Base-by-base conservation (phyloP, 2,113 vertebrate species). In the Myotis yumanensis region DNA sequence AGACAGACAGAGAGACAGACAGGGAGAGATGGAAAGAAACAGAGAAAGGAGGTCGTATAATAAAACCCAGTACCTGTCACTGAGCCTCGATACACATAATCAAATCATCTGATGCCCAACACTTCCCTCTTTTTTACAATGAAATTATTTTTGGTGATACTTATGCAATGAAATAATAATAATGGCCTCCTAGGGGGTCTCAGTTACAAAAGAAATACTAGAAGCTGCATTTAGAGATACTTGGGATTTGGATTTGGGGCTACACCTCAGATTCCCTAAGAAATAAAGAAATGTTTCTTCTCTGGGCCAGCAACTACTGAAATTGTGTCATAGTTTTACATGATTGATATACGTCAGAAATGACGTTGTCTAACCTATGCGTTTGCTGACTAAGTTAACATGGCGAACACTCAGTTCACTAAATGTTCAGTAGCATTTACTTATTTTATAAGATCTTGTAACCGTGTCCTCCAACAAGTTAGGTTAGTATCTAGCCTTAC, bases 401-500 rank as follows among this genome's bases (percentile, higher is more conserved):
- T 23, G 72, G 46, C 59, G 62, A 77, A 43, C 23, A n/a, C 32
- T 81, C 28, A 28, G 28, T 25, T 93, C 43, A 69, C 37, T 64
- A 66, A 84, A 51, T 35, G 14, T n/a, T 43, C 16, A 28, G 30
- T n/a, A 48, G 20, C 25, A 72, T 71, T 84, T 83, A 51, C 20
- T 83, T 96, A 59, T 89, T 84, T 85, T 91, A 57, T 12, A 86
- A 87, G 48, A 73, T n/a, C 32, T 80, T 69, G 30, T 72, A 68
- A 62, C 17, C 89, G 23, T 85, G 28, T 7, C 48, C 35, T 88
- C 46, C 48, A 62, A 62, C 40, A 68, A 72, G 46, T 86, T 52
- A 75, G n/a, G 4, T 83, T 83, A 40, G 11, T 66, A 52, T 51
- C 23, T 86, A 87, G 28, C 35, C 57, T 94, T 71, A 71, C n/a